Base-by-base conservation (phyloP, 2,113 vertebrate species). In the Cygnus atratus region DNA sequence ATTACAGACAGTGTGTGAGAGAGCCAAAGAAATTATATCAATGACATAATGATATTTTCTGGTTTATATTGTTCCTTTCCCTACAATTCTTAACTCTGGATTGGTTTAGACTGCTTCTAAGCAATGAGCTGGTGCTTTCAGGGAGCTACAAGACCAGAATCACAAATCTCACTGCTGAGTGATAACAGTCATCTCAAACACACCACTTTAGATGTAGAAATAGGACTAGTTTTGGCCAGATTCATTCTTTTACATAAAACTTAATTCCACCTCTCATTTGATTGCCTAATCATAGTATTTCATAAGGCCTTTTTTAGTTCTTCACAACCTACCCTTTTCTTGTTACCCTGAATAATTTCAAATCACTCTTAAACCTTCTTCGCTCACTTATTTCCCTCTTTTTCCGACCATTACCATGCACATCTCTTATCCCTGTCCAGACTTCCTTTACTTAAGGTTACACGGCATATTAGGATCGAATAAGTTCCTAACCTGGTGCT, bases 1-100 rank as follows among this genome's bases (percentile, higher is more conserved):
- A 3, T 2, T 46, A 26, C 8, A 11, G 5, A 3, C 1, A 0
- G 21, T 11, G 8, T 21, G 3, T 20, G 10, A 14, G 4, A 67
- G 46, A 78, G 57, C 6, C 20, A 46, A 75, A 43, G 2, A 52
- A 66, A 10, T 37, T 48, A 82, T 84, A 85, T 25, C 41, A 29
- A 20, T 33, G 6, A 6, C 17, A 54, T 35, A 50, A 62, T 1
- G 1, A 31, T 31, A 31, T 61, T 66, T 73, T 83, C 50, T 59
- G 24, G 6, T 55, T 84, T 62, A 8, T 62, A 68, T 48, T 33
- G 8, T 10, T 41, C 7, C 59, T 84, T 67, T 59, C 7, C 37
- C 41, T 50, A 9, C 9, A 67, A 11, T 68, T 57, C 52, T 55
- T 73, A 73, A 73, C 21, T 67, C 28, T 28, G 26, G 29, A 67